Conservation (phyloP, 2,888 invertebrate genomes). For the Nymphalis c-album region DNA sequence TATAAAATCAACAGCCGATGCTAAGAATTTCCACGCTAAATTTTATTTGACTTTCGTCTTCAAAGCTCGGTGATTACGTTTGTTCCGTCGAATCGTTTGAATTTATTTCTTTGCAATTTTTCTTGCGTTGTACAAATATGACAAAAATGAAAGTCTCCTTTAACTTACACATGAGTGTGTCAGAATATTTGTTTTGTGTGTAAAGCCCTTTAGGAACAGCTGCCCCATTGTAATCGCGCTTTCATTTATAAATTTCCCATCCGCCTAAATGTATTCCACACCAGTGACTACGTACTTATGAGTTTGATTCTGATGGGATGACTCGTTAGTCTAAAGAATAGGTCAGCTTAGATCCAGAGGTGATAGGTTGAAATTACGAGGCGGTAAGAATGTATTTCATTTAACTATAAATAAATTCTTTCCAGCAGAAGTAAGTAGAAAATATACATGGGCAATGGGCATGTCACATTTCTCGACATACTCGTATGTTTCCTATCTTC, state of each 20-base stretch:
- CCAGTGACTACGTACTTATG: conserved; percentile 21
- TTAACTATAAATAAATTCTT: too few species aligned
- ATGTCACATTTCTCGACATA: too few species aligned
- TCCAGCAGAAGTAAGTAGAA: too few species aligned
- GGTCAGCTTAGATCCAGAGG: too few species aligned
- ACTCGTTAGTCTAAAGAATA: too few species aligned
- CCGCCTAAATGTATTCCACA: conserved; percentile 24
- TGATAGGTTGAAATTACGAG: too few species aligned
- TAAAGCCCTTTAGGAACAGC: conserved; percentile 20
- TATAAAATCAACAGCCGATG: background rate
- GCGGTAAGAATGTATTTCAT: too few species aligned
- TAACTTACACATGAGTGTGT: background rate
- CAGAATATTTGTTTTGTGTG: background rate
- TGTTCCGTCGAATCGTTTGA: background rate
- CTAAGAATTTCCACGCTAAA: background rate
- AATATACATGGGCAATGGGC: too few species aligned
- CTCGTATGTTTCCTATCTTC: too few species aligned
- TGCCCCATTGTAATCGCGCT: conserved; percentile 28
- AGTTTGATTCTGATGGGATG: conserved; percentile 1
- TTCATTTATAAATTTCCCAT: conserved; percentile 27
- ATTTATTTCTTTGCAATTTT: background rate
- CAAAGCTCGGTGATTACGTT: background rate
- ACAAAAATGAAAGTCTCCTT: background rate
- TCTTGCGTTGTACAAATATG: background rate
- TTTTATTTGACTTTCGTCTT: background rate